Percentiles rank a stretch among this genome's conserved stretches.
These are phyloP conservation scores for Nothocercus nigrocapillus DNA, from an alignment of 2,113 vertebrate genomes.

Conservation along the genomic window DNA sequence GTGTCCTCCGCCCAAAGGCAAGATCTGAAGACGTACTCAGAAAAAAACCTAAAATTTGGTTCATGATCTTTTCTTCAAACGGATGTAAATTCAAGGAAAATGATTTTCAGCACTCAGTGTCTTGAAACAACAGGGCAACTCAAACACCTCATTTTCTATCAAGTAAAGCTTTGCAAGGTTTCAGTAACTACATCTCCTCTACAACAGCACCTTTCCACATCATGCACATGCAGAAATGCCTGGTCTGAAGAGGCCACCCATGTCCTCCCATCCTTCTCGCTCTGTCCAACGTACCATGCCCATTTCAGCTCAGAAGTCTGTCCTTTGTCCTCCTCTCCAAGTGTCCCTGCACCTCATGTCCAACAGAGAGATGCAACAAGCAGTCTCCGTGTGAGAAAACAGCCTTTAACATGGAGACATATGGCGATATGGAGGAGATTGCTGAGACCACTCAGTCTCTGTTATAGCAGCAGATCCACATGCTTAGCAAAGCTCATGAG, in stretches of 20 bases:
- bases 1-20: not conserved
- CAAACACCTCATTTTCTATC: not conserved
- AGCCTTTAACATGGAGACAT: not conserved
- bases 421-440: not conserved
- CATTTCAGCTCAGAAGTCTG: not conserved
- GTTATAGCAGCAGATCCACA: not conserved
- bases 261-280: not conserved
- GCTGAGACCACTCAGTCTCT: not conserved
- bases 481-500: accelerated
- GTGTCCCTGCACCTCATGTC: not conserved
- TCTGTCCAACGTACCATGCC: not conserved
- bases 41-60: not conserved
- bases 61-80: not conserved
- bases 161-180: not conserved
- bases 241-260: not conserved
- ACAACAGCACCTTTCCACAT: not conserved
- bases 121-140: not conserved
- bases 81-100: not conserved
- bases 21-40: not conserved
- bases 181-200: not conserved
- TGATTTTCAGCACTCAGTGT: not conserved
- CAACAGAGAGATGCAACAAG: not conserved
- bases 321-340: not conserved
- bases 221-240: not conserved
- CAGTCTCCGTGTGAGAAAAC: not conserved